Conservation (phyloP, 2,888 invertebrate species). For the Phengaris arion region DNA sequence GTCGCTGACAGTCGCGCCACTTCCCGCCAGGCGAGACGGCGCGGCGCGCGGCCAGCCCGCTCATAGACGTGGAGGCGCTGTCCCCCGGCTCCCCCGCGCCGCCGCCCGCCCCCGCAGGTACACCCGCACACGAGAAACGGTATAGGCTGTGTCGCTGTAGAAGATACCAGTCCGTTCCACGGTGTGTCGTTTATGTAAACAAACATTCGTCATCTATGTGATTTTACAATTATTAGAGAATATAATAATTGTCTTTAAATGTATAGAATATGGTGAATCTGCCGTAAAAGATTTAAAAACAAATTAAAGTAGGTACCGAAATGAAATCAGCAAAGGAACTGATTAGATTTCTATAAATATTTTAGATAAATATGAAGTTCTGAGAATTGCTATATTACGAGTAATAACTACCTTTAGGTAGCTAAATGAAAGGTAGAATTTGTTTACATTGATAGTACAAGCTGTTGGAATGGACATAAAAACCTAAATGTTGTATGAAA, state of each 20-base stretch:
- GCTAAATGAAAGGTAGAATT: not conserved
- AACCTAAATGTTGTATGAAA: not conserved
- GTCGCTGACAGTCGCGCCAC: constrained; percentile 44
- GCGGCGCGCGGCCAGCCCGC: constrained; percentile 81
- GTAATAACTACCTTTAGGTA: not conserved
- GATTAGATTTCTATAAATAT: too few relatives aligned
- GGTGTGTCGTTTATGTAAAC: not conserved
- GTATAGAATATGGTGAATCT: too few relatives aligned
- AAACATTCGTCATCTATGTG: not conserved
- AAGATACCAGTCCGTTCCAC: not conserved
- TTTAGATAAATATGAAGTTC: too few relatives aligned
- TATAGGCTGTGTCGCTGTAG: constrained; percentile 52
- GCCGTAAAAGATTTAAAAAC: too few relatives aligned
- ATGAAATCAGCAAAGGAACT: too few relatives aligned
- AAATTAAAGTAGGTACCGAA: too few relatives aligned
- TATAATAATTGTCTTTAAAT: too few relatives aligned
- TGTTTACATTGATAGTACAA: constrained; percentile 7
- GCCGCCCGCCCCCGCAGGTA: constrained; percentile 76
- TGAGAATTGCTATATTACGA: not conserved
- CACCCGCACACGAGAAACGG: constrained; percentile 71
- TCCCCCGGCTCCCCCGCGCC: constrained; percentile 78
- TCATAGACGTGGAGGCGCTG: constrained; percentile 84
- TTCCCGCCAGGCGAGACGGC: constrained; percentile 81
- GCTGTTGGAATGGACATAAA: constrained; percentile 4
- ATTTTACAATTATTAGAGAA: too few relatives aligned